phyloP scores from a whole-genome alignment of 2,797 vertebrate genomes.

The Melanotaenia nigrans region DNA sequence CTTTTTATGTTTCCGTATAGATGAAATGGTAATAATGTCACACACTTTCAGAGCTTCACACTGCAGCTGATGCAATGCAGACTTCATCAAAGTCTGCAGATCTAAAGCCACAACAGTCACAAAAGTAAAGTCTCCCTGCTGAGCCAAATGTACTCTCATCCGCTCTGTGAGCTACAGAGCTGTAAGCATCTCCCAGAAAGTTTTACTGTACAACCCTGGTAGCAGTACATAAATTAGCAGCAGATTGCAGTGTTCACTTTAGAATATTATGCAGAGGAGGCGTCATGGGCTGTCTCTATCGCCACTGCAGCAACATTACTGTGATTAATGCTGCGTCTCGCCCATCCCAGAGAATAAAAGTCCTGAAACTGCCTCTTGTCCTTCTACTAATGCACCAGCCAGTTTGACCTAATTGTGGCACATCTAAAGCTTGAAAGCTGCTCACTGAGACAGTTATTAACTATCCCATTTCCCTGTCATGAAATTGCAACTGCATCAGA shows the following conservation, averaged over 20 bases:
- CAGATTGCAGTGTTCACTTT: constrained; percentile 70
- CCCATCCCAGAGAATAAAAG: constrained; percentile 71
- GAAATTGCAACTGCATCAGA: constrained; percentile 76
- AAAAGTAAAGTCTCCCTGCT: constrained; percentile 43
- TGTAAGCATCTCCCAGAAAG: constrained; percentile 64
- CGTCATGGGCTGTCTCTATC: constrained; percentile 65
- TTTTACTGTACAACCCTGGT: constrained; percentile 63
- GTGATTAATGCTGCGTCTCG: constrained; percentile 80
- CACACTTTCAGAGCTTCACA: constrained; percentile 9
- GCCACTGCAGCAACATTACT: constrained; percentile 73
- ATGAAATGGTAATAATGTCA: constrained; percentile 21
- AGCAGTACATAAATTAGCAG: constrained; percentile 79
- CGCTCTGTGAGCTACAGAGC: constrained; percentile 58
- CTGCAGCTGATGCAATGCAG: constrained; percentile 39
- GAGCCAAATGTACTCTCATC: constrained; percentile 53
- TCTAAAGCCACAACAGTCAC: constrained; percentile 45
- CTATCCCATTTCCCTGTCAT: constrained; percentile 73
- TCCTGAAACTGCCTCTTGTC: constrained; percentile 73
- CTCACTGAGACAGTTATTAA: constrained; percentile 72
- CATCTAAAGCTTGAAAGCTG: constrained; percentile 64
- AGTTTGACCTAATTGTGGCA: constrained; percentile 80
- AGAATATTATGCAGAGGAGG: constrained; percentile 76
- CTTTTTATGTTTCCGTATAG: constrained; percentile 8
- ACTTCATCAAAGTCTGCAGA: constrained; percentile 30
- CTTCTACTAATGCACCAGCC: constrained; percentile 71